Base-by-base conservation (phyloP, 2,888 invertebrate species). In the Bimastos eiseni region DNA sequence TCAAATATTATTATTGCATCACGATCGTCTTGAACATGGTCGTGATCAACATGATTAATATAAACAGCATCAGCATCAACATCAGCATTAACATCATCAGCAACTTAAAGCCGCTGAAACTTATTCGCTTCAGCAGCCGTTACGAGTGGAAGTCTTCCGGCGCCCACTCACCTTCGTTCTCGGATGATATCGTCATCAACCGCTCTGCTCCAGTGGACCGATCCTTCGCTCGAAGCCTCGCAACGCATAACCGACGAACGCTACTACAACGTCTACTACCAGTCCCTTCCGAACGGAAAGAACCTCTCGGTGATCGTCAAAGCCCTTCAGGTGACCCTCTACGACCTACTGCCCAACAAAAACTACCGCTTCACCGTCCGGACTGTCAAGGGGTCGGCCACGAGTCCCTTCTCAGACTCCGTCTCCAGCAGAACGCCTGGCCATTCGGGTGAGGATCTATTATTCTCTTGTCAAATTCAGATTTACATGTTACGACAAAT, bases 321-420 rank as follows among this genome's bases (percentile, higher is more conserved):
- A 92, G 97, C 97, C 91, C 96, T 97, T 90, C 97, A 97, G 38
- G 96, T 97, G 90, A 96, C 97, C 49, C 96, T 98, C 83, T 96
- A 96, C 93, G 96, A 97, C 55, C 96, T 99, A 90, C 96, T 97
- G 33, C 97, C 98, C 0, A 96, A 97, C 92, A 97, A 98, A 6
- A 96, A 96, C 0, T 99, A 99, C 95, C 97, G 97, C 94, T 98
- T 98, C 95, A 98, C 98, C 95, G 97, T 98, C 92, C 98, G 98
- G 95, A 98, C 98, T 0, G 96, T 97, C 90, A 98, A 97, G 90
- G 92, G 92, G 21, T 84, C 91, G 13, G 44, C 84, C 24, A 88
- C 91, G 37, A 93, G 92, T 86, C 90, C 91, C 19, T 92, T 92
- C 91, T 92, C 92, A n/a, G 91, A 91, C 70, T 49, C 89, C 38